A percentile compares a stretch with the other conserved stretches of the same genome.
phyloP scores from a whole-genome alignment of 2,113 vertebrate genomes.

The Potamarius usumacintae region DNA sequence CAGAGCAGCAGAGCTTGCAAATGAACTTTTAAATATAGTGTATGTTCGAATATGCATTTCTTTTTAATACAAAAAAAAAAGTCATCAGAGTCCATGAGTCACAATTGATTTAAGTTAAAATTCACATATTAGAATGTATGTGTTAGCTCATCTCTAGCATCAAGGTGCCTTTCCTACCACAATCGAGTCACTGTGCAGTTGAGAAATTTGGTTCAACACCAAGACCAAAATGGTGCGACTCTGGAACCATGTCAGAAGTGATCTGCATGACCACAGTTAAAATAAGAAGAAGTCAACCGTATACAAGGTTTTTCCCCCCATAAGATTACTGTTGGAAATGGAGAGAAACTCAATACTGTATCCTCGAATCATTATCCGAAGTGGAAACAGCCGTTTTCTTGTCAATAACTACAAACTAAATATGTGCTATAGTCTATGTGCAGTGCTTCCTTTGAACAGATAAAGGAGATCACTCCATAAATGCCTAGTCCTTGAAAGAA shows the following conservation, averaged over 20 bases:
- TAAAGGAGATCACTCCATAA: not conserved
- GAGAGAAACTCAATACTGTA: not conserved
- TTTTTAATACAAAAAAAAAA: not conserved
- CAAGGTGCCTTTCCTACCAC: not conserved
- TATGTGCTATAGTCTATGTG: not conserved
- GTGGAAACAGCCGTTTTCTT: not conserved
- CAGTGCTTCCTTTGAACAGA: not conserved
- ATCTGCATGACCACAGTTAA: not conserved
- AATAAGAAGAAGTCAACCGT: not conserved
- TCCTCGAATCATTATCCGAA: not conserved
- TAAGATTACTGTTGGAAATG: not conserved
- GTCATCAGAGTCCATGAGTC: not conserved
- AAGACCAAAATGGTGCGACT: not conserved
- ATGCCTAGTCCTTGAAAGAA: too few relatives aligned
- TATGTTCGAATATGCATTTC: not conserved
- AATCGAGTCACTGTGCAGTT: not conserved
- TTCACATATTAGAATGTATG: not conserved
- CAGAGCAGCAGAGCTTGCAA: not conserved
- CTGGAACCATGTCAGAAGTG: not conserved
- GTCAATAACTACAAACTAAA: not conserved
- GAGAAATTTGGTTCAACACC: not conserved
- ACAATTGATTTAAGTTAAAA: not conserved
- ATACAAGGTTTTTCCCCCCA: not conserved
- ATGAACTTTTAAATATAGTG: not conserved
- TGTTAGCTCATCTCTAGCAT: not conserved